phyloP scores from a whole-genome alignment of 37 sponge, comb jelly and placozoan species.

The Agelas oroides region DNA sequence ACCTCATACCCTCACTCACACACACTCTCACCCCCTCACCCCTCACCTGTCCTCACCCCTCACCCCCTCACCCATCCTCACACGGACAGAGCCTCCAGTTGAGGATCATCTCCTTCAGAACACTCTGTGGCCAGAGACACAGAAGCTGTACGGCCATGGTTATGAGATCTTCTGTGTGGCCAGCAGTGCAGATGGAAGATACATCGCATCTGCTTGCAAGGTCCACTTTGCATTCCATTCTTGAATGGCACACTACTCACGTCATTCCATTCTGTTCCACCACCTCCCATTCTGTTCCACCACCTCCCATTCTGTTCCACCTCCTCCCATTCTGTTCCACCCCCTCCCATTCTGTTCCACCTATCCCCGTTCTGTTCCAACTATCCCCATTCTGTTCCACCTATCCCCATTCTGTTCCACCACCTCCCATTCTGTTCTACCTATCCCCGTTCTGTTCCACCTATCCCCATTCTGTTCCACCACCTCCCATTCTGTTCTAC shows the following conservation, averaged over 20 bases:
- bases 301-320: not conserved
- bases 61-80: not conserved
- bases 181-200: slow-evolving; percentile 55
- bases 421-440: not conserved
- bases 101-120: slow-evolving; percentile 85
- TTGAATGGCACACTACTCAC: no score
- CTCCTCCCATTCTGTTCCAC: not conserved
- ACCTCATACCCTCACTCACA: not conserved
- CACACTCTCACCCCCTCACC: not conserved
- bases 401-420: no score
- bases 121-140: slow-evolving; percentile 96
- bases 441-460: no score
- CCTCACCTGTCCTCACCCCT: not conserved
- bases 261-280: no score
- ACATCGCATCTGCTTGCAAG: slow-evolving; percentile 92
- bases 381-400: not conserved
- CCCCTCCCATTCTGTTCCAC: no score
- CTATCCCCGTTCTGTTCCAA: not conserved
- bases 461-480: no score
- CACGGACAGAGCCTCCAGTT: slow-evolving; percentile 85
- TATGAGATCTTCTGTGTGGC: slow-evolving; percentile 87
- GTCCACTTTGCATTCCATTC: slow-evolving; percentile 10
- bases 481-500: not conserved
- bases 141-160: slow-evolving; percentile 93
- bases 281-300: no score